Evolutionary conservation across 2,797 vertebrate genomes (phyloP).

Genomic region (Erethizon dorsatum): DNA sequence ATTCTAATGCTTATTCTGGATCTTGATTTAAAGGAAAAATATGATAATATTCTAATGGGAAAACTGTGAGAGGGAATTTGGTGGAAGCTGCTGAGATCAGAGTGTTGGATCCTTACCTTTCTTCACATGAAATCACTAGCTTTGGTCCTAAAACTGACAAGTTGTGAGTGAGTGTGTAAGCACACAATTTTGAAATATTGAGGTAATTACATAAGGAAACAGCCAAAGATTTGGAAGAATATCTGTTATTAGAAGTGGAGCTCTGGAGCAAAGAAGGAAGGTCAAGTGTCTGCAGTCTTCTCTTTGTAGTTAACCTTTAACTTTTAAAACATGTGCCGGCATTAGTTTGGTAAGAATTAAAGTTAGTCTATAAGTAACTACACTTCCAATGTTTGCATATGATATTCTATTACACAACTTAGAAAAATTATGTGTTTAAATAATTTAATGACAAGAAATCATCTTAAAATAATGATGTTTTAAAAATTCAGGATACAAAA

Average conservation of each 20-base stretch:
- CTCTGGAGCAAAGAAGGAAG: neutral
- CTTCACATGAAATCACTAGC: neutral
- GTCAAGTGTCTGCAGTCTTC: too few species aligned
- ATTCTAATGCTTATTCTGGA: neutral
- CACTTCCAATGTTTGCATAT: neutral
- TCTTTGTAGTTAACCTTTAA: neutral
- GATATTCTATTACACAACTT: neutral
- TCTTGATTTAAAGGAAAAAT: neutral
- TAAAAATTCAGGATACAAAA: neutral
- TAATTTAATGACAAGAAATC: slow-evolving; percentile 2
- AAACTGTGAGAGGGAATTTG: neutral
- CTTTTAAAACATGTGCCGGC: neutral
- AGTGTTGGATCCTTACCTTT: neutral
- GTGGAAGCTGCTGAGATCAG: neutral
- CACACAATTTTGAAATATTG: neutral
- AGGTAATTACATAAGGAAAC: neutral
- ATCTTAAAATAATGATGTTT: neutral
- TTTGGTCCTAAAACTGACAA: neutral
- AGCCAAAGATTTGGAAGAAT: neutral
- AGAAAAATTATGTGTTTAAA: neutral
- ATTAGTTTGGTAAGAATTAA: neutral
- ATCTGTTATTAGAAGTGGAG: neutral
- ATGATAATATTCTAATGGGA: neutral
- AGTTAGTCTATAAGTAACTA: neutral
- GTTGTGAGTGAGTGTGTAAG: neutral